Evolutionary conservation across 1,140 invertebrate genomes (phyloP), one percentile per base, ranked within the genome.

Genomic region (Tetragnatha versicolor): DNA sequence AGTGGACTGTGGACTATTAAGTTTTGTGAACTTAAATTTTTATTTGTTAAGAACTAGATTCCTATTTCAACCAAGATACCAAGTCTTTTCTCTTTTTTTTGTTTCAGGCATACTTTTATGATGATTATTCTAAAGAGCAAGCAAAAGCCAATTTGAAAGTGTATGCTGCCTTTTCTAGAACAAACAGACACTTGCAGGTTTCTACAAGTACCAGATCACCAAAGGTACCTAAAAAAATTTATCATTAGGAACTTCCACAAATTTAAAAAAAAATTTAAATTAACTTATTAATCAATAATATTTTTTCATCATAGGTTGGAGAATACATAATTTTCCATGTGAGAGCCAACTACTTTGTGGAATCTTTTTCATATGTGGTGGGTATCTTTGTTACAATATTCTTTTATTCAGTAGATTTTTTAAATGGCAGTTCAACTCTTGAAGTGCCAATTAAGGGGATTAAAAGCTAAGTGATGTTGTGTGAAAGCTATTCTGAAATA

Each of bases 321-420:
- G 93, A 98, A 85, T 98, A 96, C 84, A 92, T 98, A 78, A 92
- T 98, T 55, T 93, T 98, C 82, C 96, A 98, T 83, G 94, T 98
- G 10, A 91, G 94, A 81, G 93, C 93, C 35, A 98, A 97, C 84
- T 96, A 93, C 83, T 94, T 91, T 84, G 90, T 98, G 81, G 93
- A 97, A 66, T 88, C 90, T 45, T 97, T 98, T 84, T 94, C 93
- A 82, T 98, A 97, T 82, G 85, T 98, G 14, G 80, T 85, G 1
- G 55, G 79, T 80, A 3, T 53, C 7, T 12, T 53, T 53, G 12
- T 1, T 47, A 17, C 17, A 55, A 55, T 25, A 3, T 25, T 55
- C 17, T 42, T 42, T 42, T 9, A 42, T 42, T 42, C 17, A 42
- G 7, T 9, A 42, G 39, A 42, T 42, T n/a, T n/a, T n/a, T n/a